Conservation (phyloP, 1,140 invertebrate species). For the Limonius californicus region DNA sequence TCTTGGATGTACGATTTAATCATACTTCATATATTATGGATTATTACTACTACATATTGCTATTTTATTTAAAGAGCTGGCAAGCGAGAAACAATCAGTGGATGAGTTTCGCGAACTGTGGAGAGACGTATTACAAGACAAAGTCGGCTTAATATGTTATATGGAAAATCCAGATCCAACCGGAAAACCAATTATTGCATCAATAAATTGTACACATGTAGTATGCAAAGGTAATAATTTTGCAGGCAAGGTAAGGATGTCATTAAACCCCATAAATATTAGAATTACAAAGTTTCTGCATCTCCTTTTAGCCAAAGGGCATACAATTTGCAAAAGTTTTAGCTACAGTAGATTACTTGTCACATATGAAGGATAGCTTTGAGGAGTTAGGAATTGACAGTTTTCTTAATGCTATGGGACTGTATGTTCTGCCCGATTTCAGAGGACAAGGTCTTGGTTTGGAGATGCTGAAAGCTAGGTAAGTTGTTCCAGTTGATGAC, state of each 20-base stretch:
- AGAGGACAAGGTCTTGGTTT: slow-evolving; percentile 17
- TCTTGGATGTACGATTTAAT: too few relatives aligned
- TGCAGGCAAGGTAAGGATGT: too few relatives aligned
- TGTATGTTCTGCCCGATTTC: slow-evolving; percentile 17
- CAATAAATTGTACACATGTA: slow-evolving; percentile 14
- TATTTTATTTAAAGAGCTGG: background rate
- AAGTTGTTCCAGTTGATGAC: background rate
- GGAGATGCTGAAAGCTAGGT: slow-evolving; percentile 17
- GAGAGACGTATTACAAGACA: background rate
- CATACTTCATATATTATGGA: too few relatives aligned
- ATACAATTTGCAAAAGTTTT: background rate
- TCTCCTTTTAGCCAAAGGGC: background rate
- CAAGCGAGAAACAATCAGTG: background rate
- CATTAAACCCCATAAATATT: too few relatives aligned
- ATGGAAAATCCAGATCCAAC: slow-evolving; percentile 16
- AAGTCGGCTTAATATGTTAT: slow-evolving; percentile 14
- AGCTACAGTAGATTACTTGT: background rate
- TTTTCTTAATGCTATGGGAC: slow-evolving; percentile 10
- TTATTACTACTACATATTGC: too few relatives aligned
- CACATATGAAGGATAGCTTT: slow-evolving; percentile 30
- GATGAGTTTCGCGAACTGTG: background rate
- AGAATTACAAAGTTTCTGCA: background rate
- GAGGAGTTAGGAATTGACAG: slow-evolving; percentile 31
- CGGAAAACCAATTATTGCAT: slow-evolving; percentile 14
- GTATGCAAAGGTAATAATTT: too few relatives aligned